These are phyloP conservation scores for Celastrina argiolus DNA, from an alignment of 2,888 invertebrate genomes.

Conservation along the genomic window DNA sequence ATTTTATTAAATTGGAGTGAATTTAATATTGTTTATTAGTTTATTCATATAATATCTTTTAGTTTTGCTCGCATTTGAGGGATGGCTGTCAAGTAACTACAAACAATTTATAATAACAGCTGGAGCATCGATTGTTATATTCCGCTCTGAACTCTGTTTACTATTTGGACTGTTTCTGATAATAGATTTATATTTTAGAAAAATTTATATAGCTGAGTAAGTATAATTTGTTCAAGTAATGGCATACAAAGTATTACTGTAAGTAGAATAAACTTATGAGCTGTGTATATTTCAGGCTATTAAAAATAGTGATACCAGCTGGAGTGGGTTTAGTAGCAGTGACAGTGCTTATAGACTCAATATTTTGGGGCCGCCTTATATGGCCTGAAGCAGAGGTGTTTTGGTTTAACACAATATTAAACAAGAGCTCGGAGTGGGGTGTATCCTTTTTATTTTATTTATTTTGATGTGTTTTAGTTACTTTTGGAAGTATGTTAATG, in stretches of 20 bases:
- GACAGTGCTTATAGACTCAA: slow-evolving; percentile 91
- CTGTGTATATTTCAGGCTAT: slow-evolving; percentile 72
- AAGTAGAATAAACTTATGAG: neutral
- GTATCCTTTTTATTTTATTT: slow-evolving; percentile 84
- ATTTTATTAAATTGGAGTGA: neutral
- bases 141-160: slow-evolving; percentile 92
- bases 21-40: neutral
- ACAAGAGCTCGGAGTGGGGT: slow-evolving; percentile 97
- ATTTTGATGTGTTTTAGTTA: neutral
- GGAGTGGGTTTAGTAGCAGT: slow-evolving; percentile 82
- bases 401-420: slow-evolving; percentile 95
- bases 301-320: slow-evolving; percentile 84
- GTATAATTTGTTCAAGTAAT: slow-evolving; percentile 28
- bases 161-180: slow-evolving; percentile 91
- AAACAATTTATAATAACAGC: slow-evolving; percentile 87
- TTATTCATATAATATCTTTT: slow-evolving; percentile 30
- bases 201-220: slow-evolving; percentile 73
- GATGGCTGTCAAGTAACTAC: slow-evolving; percentile 88
- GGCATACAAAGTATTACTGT: slow-evolving; percentile 11
- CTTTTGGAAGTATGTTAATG: no score
- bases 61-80: slow-evolving; percentile 91
- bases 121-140: slow-evolving; percentile 93
- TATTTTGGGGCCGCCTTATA: slow-evolving; percentile 92
- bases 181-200: slow-evolving; percentile 85
- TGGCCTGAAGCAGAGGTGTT: slow-evolving; percentile 99